Percentiles rank a stretch among this genome's conserved stretches.
phyloP scores from a whole-genome alignment of 2,888 invertebrate species.

The Tenthredo distinguenda region DNA sequence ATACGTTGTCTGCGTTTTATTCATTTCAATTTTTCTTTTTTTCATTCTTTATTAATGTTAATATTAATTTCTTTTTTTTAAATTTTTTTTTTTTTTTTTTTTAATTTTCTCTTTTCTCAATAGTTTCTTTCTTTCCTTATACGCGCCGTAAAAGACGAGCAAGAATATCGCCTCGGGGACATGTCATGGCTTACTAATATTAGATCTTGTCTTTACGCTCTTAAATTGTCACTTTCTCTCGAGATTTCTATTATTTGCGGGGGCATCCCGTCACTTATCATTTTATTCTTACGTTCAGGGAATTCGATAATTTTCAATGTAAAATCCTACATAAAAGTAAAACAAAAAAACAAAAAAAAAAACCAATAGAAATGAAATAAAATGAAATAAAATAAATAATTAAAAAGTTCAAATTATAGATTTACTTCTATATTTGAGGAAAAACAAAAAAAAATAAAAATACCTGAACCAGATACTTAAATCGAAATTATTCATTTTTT shows the following conservation, averaged over 20 bases:
- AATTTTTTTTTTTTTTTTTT: not conserved
- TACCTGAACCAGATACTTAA: no score
- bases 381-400: no score
- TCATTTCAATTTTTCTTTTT: slow-evolving; percentile 33
- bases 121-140: not conserved
- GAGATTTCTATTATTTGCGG: slow-evolving; percentile 34
- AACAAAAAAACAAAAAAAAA: not conserved
- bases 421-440: no score
- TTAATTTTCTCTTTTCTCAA: not conserved
- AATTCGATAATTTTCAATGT: not conserved
- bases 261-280: not conserved
- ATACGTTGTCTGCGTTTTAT: slow-evolving; percentile 34
- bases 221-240: slow-evolving; percentile 27
- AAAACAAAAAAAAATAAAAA: no score
- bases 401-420: no score
- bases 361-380: not conserved
- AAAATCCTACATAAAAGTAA: not conserved
- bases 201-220: slow-evolving; percentile 34
- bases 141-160: slow-evolving; percentile 9
- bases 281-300: not conserved
- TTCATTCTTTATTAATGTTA: not conserved
- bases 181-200: slow-evolving; percentile 35
- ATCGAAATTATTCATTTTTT: not conserved
- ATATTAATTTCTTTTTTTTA: not conserved
- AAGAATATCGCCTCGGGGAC: slow-evolving; percentile 31